Percentiles rank a stretch among this genome's conserved stretches.
These are phyloP conservation scores for Conistra vaccinii DNA, from an alignment of 2,888 invertebrate genomes.

Conservation along the genomic window DNA sequence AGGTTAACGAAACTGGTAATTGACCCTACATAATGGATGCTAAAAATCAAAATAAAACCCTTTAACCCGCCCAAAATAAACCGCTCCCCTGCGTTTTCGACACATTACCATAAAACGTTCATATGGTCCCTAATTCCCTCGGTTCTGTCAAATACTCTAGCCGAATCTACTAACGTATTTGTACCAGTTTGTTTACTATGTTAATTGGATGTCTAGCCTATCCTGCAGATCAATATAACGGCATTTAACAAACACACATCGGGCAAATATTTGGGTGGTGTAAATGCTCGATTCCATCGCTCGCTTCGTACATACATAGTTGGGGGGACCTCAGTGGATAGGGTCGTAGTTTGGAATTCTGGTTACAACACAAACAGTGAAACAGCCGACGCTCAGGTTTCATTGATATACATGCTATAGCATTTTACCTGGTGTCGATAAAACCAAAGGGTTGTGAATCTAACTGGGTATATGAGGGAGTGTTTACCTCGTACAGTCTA, in stretches of 20 bases:
- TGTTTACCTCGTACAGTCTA: not conserved
- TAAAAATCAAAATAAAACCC: constrained; percentile 6
- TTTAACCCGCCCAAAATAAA: not conserved
- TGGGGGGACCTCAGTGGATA: constrained; percentile 1
- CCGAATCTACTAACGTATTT: not conserved
- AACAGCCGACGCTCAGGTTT: constrained; percentile 19
- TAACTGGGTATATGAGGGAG: not conserved
- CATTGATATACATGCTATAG: constrained; percentile 9
- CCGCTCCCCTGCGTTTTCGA: not conserved
- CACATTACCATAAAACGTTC: constrained; percentile 17
- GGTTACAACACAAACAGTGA: constrained; percentile 36
- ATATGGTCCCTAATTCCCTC: constrained; percentile 8
- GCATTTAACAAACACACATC: constrained; percentile 56
- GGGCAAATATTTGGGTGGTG: constrained; percentile 56
- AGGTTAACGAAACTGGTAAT: not conserved
- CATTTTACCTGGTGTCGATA: not conserved
- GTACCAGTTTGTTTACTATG: constrained; percentile 43
- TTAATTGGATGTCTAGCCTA: constrained; percentile 57
- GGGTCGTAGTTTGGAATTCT: constrained; percentile 17
- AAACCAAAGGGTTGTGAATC: not conserved
- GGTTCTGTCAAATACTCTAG: constrained; percentile 9
- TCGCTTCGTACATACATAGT: constrained; percentile 14
- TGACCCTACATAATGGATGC: not conserved
- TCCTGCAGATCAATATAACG: constrained; percentile 59
- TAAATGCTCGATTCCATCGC: constrained; percentile 10